Evolutionary conservation across 2,113 vertebrate genomes (phyloP).

Genomic region (Penelope pileata): DNA sequence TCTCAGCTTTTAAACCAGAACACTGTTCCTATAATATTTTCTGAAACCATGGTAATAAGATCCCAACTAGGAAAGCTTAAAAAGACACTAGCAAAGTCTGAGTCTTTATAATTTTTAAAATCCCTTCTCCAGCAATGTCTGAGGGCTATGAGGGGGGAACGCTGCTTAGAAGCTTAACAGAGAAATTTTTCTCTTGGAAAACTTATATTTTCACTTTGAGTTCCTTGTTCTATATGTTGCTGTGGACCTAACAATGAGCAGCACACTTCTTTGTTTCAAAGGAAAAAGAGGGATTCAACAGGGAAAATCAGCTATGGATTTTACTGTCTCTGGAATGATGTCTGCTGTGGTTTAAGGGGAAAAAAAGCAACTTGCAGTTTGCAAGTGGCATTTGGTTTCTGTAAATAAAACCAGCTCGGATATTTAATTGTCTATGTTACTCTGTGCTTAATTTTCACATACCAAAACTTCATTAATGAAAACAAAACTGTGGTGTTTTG

Average conservation of each 20-base stretch:
- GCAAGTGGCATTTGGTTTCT: not conserved
- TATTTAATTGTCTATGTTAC: not conserved
- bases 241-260: not conserved
- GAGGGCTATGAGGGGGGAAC: fast-evolving
- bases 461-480: not conserved
- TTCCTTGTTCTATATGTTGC: not conserved
- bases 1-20: not conserved
- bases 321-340: not conserved
- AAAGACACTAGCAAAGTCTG: not conserved
- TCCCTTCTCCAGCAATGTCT: not conserved
- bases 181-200: not conserved
- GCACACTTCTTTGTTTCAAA: not conserved
- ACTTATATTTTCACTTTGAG: not conserved
- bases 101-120: not conserved
- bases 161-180: not conserved
- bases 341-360: not conserved
- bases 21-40: not conserved
- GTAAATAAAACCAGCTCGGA: not conserved
- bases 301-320: not conserved
- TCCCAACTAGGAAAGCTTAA: not conserved
- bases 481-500: not conserved
- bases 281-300: not conserved
- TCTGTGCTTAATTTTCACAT: not conserved
- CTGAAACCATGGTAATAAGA: not conserved
- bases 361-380: not conserved